Conservation (phyloP, 2,113 vertebrate species). For the Sarotherodon lohbergeri region DNA sequence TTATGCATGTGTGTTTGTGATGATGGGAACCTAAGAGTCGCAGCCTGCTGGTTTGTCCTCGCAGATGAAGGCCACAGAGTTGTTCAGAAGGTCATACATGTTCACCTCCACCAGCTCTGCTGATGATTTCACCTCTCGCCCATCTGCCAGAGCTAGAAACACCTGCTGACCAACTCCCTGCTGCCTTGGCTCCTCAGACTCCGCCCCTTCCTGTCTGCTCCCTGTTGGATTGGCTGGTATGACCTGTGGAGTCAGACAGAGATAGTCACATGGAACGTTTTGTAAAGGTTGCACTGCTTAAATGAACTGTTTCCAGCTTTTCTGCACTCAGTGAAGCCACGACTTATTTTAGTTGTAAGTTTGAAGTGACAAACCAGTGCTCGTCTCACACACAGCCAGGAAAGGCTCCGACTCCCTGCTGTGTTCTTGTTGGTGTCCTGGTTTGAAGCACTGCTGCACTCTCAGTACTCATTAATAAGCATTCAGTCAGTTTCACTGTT, state of each 20-base stretch:
- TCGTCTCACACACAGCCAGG: not conserved
- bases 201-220: not conserved
- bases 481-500: too few relatives aligned
- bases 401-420: not conserved
- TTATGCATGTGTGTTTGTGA: not conserved
- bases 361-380: not conserved
- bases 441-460: too few relatives aligned
- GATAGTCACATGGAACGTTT: not conserved
- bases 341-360: fast-evolving
- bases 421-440: too few relatives aligned
- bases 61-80: conserved; percentile 79
- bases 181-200: conserved; percentile 70
- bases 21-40: not conserved
- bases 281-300: not conserved
- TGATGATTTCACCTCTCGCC: conserved; percentile 38
- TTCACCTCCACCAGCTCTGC: conserved; percentile 79
- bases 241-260: conserved; percentile 63
- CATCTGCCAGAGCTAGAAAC: conserved; percentile 72
- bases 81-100: conserved; percentile 81
- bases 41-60: conserved; percentile 62
- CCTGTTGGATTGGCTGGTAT: conserved; percentile 50
- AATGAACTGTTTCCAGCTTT: not conserved
- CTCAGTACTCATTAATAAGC: too few relatives aligned
- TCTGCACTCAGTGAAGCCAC: not conserved
- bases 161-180: conserved; percentile 74